A percentile compares a stretch with the other conserved stretches of the same genome.
phyloP scores from a whole-genome alignment of 37 sponge, comb jelly and placozoan species.

The Mnemiopsis leidyi region DNA sequence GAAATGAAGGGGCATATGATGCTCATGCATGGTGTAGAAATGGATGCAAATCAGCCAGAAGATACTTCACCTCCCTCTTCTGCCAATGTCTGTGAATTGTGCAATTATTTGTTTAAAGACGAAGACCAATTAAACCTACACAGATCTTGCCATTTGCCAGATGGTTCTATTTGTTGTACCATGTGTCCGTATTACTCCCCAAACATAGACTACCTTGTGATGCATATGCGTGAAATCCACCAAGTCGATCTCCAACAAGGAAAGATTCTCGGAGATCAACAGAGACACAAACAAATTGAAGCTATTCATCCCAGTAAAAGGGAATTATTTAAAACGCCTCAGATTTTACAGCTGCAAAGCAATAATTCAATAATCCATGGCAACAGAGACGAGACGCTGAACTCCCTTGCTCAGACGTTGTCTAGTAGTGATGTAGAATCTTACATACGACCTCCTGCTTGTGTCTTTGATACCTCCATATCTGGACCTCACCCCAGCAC shows the following conservation, averaged over 20 bases:
- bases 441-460: background rate
- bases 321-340: background rate
- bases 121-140: background rate
- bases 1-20: constrained; percentile 32
- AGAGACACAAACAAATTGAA: background rate
- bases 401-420: background rate
- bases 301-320: background rate
- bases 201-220: background rate
- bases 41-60: background rate
- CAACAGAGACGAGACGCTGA: background rate
- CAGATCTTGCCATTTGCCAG: background rate
- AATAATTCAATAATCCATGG: background rate
- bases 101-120: background rate
- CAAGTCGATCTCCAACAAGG: background rate
- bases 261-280: background rate
- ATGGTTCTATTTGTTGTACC: background rate
- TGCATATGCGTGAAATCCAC: background rate
- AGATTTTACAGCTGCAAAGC: background rate
- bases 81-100: background rate
- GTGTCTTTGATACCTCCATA: background rate
- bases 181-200: background rate
- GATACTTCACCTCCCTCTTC: background rate
- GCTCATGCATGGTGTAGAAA: constrained; percentile 18
- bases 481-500: background rate
- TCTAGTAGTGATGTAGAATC: background rate